These are phyloP conservation scores for Drosophila vallismaia DNA, from an alignment of 2,888 invertebrate species.

Conservation along the genomic window DNA sequence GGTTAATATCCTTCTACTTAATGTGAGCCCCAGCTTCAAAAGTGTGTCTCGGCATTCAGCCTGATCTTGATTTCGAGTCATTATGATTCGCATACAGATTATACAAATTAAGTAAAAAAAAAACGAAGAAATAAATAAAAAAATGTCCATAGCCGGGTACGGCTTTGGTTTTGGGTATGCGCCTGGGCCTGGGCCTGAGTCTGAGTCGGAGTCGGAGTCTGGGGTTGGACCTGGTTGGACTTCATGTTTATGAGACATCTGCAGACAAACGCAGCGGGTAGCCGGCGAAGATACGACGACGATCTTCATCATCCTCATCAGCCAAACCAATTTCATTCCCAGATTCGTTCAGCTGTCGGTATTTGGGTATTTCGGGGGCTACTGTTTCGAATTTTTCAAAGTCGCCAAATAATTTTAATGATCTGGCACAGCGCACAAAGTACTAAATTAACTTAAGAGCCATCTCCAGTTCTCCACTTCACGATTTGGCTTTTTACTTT, in stretches of 20 bases:
- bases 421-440: slow-evolving; percentile 51
- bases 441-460: slow-evolving; percentile 56
- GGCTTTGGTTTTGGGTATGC: slow-evolving; percentile 12
- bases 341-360: slow-evolving; percentile 76
- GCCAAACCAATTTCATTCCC: slow-evolving; percentile 54
- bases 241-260: slow-evolving; percentile 49
- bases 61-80: slow-evolving; percentile 74
- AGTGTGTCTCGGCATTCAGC: slow-evolving; percentile 59
- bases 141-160: slow-evolving; percentile 13
- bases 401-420: slow-evolving; percentile 62
- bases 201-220: slow-evolving; percentile 21
- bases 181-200: slow-evolving; percentile 20
- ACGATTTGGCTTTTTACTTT: slow-evolving; percentile 1
- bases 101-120: slow-evolving; percentile 46
- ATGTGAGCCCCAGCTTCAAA: slow-evolving; percentile 51
- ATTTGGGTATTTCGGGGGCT: slow-evolving; percentile 69
- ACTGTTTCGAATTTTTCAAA: slow-evolving; percentile 70
- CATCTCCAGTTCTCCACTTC: slow-evolving; percentile 28
- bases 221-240: slow-evolving; percentile 30
- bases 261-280: slow-evolving; percentile 48
- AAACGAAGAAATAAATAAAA: slow-evolving; percentile 7
- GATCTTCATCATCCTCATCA: slow-evolving; percentile 30
- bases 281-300: slow-evolving; percentile 20
- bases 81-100: slow-evolving; percentile 68
- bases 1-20: slow-evolving; percentile 34